Base-by-base conservation (phyloP, 2,888 invertebrate species). In the Parelbella ahira region DNA sequence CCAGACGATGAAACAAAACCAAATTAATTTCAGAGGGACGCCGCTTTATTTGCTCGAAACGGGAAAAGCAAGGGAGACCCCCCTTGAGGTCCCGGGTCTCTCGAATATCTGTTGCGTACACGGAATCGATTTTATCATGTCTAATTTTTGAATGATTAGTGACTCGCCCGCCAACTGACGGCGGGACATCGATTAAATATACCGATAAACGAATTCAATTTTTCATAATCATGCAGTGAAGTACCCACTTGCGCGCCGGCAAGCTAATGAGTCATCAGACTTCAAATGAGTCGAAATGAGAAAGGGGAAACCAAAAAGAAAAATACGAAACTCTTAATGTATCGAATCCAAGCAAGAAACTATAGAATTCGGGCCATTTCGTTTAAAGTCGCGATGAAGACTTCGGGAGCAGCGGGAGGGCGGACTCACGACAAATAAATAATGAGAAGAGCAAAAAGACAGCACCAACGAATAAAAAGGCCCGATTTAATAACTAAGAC, bases 1-100 rank as follows among this genome's bases (percentile, higher is more conserved):
- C 74, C 82, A 83, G 82, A 86, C 83, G 79, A 66, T 73, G 73
- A 86, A 86, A 86, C 86, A 86, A 86, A 86, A 86, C 78, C 52
- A 87, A 86, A 86, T 87, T 86, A 86, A 86, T 86, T 84, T 87
- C 73, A 72, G 74, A 82, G 75, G 70, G 72, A 71, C 72, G 41
- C 79, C 73, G 76, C 72, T 74, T 79, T 81, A 79, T 79, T 79
- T 81, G 77, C 76, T 79, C 68, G 64, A 51, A 60, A 54, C 45
- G 65, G 67, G 62, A 73, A 75, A 70, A 69, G 63, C 60, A 66
- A 63, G 65, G 24, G 69, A 72, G 84, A 81, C 86, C 86, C 86
- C 86, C 86, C 82, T 65, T 71, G 81, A 74, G 58, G 74, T 62
- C 62, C 63, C 69, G 65, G 62, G 67, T 74, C 72, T 72, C 70